phyloP scores from a whole-genome alignment of 2,888 invertebrate genomes.

The Temnothorax ravouxi region DNA sequence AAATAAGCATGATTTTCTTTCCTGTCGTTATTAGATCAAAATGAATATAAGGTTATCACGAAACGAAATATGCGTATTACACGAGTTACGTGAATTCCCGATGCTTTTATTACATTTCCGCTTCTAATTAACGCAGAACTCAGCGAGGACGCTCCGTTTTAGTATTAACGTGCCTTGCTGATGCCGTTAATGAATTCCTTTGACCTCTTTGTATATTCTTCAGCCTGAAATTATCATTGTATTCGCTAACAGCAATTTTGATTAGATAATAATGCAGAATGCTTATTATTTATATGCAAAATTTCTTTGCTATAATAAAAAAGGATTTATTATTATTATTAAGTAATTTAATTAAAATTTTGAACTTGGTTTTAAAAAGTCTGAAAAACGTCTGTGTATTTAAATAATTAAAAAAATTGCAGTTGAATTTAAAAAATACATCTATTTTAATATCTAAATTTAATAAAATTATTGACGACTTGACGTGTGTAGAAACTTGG shows the following conservation, averaged over 20 bases:
- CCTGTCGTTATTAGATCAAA: background rate
- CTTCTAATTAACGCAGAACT: constrained; percentile 36
- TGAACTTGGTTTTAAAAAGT: background rate
- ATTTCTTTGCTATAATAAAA: background rate
- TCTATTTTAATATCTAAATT: background rate
- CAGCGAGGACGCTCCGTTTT: background rate
- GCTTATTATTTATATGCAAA: background rate
- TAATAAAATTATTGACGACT: background rate
- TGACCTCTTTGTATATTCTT: constrained; percentile 7
- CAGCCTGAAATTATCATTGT: background rate
- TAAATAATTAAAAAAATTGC: constrained; percentile 4
- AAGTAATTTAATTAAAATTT: background rate
- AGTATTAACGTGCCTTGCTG: constrained; percentile 22
- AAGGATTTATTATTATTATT: background rate
- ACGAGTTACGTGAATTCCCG: background rate
- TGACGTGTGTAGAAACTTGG: background rate
- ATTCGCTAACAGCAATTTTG: background rate
- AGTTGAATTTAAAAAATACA: background rate
- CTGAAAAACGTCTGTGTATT: background rate
- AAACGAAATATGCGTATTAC: background rate
- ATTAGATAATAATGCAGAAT: background rate
- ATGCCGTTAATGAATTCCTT: constrained; percentile 31
- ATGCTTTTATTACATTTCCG: constrained; percentile 1
- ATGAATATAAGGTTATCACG: background rate
- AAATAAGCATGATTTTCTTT: constrained; percentile 1